A percentile compares a stretch with the other conserved stretches of the same genome.
These are phyloP conservation scores for Arrhopalites spinosus DNA, from an alignment of 2,888 invertebrate genomes.

Conservation along the genomic window DNA sequence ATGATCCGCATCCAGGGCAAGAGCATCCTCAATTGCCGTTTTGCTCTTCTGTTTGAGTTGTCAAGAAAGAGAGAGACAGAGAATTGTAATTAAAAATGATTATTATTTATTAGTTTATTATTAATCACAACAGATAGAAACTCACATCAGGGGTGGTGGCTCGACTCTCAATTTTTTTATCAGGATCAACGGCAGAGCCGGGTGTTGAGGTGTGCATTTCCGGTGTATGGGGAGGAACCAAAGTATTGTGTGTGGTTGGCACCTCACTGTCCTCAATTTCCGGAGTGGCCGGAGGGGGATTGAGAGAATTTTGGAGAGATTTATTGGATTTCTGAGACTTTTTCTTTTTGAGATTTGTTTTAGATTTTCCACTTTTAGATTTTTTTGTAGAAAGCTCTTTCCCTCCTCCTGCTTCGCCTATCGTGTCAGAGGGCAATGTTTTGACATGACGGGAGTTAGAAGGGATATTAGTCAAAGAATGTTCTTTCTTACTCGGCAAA, in stretches of 20 bases:
- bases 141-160: background rate
- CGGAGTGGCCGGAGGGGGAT: too few relatives aligned
- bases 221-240: background rate
- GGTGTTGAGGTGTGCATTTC: background rate
- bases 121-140: too few relatives aligned
- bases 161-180: background rate
- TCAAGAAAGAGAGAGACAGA: background rate
- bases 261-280: background rate
- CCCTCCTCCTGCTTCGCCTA: background rate
- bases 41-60: background rate
- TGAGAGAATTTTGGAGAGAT: too few relatives aligned
- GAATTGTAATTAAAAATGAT: background rate
- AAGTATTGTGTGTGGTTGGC: background rate
- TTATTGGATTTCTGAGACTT: background rate
- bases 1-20: background rate
- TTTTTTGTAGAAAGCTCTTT: background rate
- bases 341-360: background rate
- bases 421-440: background rate
- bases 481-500: too few relatives aligned
- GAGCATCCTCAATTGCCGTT: background rate
- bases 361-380: slow-evolving; percentile 7
- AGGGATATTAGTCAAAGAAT: too few relatives aligned
- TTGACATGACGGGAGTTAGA: too few relatives aligned
- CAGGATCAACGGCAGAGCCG: background rate
- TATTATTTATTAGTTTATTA: too few relatives aligned